These are phyloP conservation scores for Synanthedon myopaeformis DNA, from an alignment of 2,888 invertebrate genomes.

Conservation along the genomic window DNA sequence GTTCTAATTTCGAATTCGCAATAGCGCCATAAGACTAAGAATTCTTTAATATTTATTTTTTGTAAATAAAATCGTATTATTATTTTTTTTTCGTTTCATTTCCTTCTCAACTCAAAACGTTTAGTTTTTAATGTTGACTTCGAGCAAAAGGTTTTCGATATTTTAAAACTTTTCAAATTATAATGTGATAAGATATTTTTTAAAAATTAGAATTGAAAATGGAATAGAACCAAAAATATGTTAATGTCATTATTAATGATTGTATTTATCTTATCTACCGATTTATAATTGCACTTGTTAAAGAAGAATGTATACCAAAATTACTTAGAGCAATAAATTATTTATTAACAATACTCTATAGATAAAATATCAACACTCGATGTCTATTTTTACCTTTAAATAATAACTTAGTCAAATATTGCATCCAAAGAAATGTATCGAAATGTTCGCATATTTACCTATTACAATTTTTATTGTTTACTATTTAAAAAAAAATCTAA, in stretches of 20 bases:
- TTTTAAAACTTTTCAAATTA: not conserved
- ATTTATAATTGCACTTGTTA: slow-evolving; percentile 35
- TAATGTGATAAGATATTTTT: slow-evolving; percentile 12
- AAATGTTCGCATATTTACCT: not conserved
- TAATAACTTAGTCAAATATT: slow-evolving; percentile 2
- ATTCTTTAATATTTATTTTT: slow-evolving; percentile 23
- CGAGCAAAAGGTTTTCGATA: not conserved
- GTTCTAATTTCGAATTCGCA: slow-evolving; percentile 10
- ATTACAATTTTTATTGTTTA: not conserved
- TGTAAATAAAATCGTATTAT: slow-evolving; percentile 42
- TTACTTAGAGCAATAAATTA: slow-evolving; percentile 56
- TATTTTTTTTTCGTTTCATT: slow-evolving; percentile 16
- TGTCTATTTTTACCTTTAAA: slow-evolving; percentile 49
- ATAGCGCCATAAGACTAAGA: slow-evolving; percentile 29
- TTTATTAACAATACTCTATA: slow-evolving; percentile 32
- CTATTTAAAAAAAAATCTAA: not conserved
- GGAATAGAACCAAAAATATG: slow-evolving; percentile 40
- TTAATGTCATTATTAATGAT: slow-evolving; percentile 17
- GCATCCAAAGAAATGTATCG: not conserved
- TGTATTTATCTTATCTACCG: slow-evolving; percentile 14
- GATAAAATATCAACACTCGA: slow-evolving; percentile 33
- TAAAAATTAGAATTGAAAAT: slow-evolving; percentile 7
- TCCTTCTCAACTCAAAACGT: slow-evolving; percentile 15
- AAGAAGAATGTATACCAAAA: slow-evolving; percentile 33
- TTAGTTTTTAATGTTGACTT: slow-evolving; percentile 5